A percentile compares a stretch with the other conserved stretches of the same genome.
phyloP scores from a whole-genome alignment of 2,113 vertebrate species.

The Glaucidium brasilianum region DNA sequence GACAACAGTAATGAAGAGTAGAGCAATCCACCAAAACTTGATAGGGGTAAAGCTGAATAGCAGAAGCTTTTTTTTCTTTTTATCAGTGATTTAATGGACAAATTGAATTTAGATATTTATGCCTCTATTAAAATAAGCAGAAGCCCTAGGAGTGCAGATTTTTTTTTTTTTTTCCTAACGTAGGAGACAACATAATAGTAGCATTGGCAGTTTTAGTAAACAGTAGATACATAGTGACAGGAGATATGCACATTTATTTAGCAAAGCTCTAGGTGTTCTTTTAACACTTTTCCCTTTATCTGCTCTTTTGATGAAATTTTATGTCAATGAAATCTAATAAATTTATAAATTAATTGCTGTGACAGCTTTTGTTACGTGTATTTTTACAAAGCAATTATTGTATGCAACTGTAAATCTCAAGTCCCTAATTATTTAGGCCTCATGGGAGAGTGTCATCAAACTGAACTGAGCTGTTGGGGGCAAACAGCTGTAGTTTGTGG shows the following conservation, averaged over 20 bases:
- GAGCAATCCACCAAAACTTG: neutral
- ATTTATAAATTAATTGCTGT: neutral
- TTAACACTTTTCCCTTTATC: neutral
- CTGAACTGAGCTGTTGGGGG: rapidly evolving
- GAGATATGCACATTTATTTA: neutral
- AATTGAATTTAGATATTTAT: neutral
- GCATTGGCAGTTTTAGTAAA: neutral
- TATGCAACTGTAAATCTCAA: neutral
- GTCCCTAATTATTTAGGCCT: neutral
- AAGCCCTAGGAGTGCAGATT: neutral
- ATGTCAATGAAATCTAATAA: neutral
- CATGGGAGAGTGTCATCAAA: too few species aligned
- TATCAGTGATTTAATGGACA: neutral
- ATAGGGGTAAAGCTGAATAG: neutral
- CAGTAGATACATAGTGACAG: neutral
- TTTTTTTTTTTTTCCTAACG: neutral
- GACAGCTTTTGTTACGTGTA: neutral
- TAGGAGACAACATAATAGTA: neutral
- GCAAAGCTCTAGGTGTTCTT: neutral
- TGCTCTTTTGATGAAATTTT: neutral
- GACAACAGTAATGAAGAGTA: constrained; percentile 10
- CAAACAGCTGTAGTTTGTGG: neutral
- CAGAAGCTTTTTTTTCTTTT: neutral
- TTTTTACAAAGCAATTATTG: neutral
- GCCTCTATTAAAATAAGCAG: neutral